Evolutionary conservation across 2,113 vertebrate species (phyloP), one percentile per base, ranked within the genome.

Genomic region (Mandrillus leucophaeus): DNA sequence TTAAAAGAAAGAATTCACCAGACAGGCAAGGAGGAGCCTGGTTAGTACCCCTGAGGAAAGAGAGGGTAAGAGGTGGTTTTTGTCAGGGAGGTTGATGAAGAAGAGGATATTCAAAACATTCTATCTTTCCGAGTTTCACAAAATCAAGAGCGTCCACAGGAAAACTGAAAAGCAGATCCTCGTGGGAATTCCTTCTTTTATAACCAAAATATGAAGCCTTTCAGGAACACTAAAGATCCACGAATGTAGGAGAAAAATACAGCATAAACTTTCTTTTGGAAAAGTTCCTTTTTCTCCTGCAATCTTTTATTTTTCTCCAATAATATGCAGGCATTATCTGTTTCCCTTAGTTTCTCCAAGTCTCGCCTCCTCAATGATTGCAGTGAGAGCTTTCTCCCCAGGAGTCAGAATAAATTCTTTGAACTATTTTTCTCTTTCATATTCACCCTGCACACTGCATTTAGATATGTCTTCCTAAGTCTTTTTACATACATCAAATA

Each of bases 381-480:
- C 8, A 12, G 32, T 18, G 17, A 45, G 1, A 59, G 16, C 18
- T 30, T 72, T 91, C 76, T 95, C 30, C 52, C 52, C 64, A 73
- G 40, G 66, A 82, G 32, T 82, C 45, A 66, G 27, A 82, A 40
- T 12, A 80, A 45, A 72, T 64, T 27, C 85, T 81, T 40, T 84
- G 70, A 97, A 66, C 30, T 72, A 4, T n/a, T 83, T 95, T 93
- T 57, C 17, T 87, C 70, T 73, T 89, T 80, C 88, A 86, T 55
- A 45, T 78, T 73, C 27, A 82, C 27, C 25, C 30, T 93, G 45
- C 40, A 87, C 22, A 55, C 27, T 45, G 32, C 35, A n/a, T 57
- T 92, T 82, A 90, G n/a, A 88, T 55, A 40, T 22, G 1, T 27
- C 64, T 93, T 86, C 35, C 17, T 84, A 66, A 83, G 78, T 86